phyloP scores from a whole-genome alignment of 2,113 vertebrate species.

The Varanus komodoensis region DNA sequence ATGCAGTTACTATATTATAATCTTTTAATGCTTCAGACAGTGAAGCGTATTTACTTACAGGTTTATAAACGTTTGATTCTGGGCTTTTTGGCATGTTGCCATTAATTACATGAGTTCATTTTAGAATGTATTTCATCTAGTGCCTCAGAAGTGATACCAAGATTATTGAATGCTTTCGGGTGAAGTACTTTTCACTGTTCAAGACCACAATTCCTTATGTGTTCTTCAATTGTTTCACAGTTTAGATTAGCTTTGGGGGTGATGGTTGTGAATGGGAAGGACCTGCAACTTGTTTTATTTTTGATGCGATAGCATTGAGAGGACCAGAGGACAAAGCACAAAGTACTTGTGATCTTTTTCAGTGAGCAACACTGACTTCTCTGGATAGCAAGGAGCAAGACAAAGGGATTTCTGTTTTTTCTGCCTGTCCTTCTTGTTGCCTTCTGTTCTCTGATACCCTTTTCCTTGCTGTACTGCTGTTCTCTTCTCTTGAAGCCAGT shows the following conservation, averaged over 20 bases:
- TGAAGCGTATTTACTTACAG: slow-evolving; percentile 10
- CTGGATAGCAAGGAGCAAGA: background rate
- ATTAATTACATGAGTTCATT: slow-evolving; percentile 34
- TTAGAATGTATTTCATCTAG: slow-evolving; percentile 23
- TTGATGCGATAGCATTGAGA: background rate
- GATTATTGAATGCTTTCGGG: slow-evolving; percentile 39
- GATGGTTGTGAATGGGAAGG: background rate
- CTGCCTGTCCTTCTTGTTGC: background rate
- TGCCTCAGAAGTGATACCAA: slow-evolving; percentile 1
- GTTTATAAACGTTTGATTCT: slow-evolving; percentile 44
- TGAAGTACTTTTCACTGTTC: slow-evolving; percentile 18
- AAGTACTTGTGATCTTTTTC: background rate
- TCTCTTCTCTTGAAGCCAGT: background rate
- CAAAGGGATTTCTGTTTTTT: background rate
- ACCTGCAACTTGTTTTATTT: background rate
- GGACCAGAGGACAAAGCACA: background rate
- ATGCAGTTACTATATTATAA: slow-evolving; percentile 30
- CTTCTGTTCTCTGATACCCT: background rate
- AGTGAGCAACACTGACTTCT: background rate
- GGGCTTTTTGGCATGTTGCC: background rate
- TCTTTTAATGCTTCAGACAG: slow-evolving; percentile 47
- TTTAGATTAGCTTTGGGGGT: background rate
- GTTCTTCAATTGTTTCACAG: background rate
- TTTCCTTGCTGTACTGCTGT: background rate
- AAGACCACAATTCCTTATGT: background rate